Evolutionary conservation across 2,797 vertebrate genomes (phyloP), one percentile per base, ranked within the genome.

Genomic region (Coregonus suidteri): DNA sequence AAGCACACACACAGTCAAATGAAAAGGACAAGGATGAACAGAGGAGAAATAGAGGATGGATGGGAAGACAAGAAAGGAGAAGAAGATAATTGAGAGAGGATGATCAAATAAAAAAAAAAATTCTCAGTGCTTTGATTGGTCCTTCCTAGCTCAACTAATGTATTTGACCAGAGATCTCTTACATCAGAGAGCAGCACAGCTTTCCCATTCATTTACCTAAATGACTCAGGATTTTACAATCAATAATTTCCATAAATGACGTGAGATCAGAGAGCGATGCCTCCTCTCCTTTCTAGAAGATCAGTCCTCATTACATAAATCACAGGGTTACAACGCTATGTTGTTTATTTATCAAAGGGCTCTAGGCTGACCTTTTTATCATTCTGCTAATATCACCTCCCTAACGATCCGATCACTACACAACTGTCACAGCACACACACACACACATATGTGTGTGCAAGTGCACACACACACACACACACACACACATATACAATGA

Each of bases 301-400:
- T 66, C 62, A 82, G 68, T 69, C 84, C 78, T 89, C 77, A 86
- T 86, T 89, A 87, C 79, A 59, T 64, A 73, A 87, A 84, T 73
- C 67, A 69, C 68, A 83, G 70, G 83, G 83, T 91, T 77, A 83
- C 70, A 74, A 6, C 3, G 77, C 53, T 81, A 88, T 81, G 75
- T 80, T 81, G 80, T 79, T 82, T 85, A 88, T 89, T 88, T 79
- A 88, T 90, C 89, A 90, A 84, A 86, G 78, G 52, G 75, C 81
- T 83, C 77, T 31, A 3, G 20, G 37, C n/a, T 84, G 86, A 91
- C 87, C 88, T 88, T 89, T 87, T 76, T 64, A 77, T 78, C 74
- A 75, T 15, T 71, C 64, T 70, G 83, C 88, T 87, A 76, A 86
- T 83, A 82, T 86, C 59, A 14, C 71, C 34, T 41, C 66, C 37